Conservation (phyloP, 2,888 invertebrate species). For the Cantharis lateralis region DNA sequence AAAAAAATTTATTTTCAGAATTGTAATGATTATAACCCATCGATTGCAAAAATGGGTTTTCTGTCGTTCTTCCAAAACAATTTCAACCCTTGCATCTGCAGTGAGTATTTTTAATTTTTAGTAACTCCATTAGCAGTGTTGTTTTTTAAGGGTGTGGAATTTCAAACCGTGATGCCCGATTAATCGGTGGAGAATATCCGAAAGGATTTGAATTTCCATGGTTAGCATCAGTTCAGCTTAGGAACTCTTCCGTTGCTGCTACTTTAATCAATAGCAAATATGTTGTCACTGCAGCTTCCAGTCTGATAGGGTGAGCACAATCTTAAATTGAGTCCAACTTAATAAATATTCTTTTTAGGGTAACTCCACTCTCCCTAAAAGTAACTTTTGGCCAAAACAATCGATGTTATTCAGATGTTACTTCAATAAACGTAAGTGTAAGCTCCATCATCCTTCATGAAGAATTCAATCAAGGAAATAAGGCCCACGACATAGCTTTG, state of each 20-base stretch:
- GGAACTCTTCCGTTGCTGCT: conserved; percentile 54
- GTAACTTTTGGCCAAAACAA: conserved; percentile 62
- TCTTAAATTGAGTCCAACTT: not conserved
- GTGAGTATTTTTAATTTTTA: not conserved
- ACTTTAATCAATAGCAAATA: conserved; percentile 64
- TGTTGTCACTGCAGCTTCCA: conserved; percentile 61
- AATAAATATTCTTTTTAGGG: conserved; percentile 38
- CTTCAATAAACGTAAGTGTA: conserved; percentile 60
- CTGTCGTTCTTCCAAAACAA: not conserved
- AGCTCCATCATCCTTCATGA: conserved; percentile 60
- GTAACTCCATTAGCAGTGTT: not conserved
- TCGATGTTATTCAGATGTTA: conserved; percentile 58
- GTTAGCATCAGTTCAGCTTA: conserved; percentile 58
- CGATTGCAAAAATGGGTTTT: not conserved
- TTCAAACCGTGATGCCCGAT: conserved; percentile 54
- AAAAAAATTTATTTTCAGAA: not conserved
- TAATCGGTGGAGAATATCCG: conserved; percentile 58
- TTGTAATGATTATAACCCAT: not conserved
- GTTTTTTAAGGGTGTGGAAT: conserved; percentile 56
- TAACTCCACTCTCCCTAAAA: conserved; percentile 56
- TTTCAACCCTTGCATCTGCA: not conserved
- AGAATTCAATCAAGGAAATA: conserved; percentile 58
- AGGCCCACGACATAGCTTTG: conserved; percentile 65
- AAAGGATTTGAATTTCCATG: conserved; percentile 62
- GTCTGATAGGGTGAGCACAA: conserved; percentile 56